Evolutionary conservation across 2,888 invertebrate genomes (phyloP).

Genomic region (Pachydiplax longipennis): DNA sequence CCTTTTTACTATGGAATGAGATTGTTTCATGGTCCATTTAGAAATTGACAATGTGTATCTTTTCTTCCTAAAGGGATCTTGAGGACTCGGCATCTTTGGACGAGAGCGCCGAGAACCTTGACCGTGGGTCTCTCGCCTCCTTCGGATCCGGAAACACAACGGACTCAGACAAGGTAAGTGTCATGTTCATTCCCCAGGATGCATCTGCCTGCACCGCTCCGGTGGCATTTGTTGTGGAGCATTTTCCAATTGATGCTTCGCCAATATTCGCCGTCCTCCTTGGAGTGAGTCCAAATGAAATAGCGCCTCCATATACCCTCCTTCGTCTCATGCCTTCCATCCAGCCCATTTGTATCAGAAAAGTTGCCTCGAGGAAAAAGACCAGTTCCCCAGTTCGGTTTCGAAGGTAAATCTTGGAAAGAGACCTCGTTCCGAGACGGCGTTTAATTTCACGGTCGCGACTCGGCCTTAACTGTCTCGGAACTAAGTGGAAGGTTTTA

Average conservation of each 20-base stretch:
- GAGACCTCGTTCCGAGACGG: background rate
- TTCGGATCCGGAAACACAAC: slow-evolving; percentile 95
- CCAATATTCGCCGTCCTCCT: background rate
- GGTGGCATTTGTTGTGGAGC: slow-evolving; percentile 39
- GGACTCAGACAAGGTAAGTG: slow-evolving; percentile 89
- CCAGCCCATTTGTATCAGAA: background rate
- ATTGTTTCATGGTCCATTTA: no score
- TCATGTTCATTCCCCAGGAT: slow-evolving; percentile 50
- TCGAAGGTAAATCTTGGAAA: no score
- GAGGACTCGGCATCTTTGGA: slow-evolving; percentile 85
- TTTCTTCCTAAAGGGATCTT: slow-evolving; percentile 72
- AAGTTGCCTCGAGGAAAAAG: slow-evolving; percentile 1
- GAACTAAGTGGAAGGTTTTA: background rate
- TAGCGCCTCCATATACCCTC: background rate
- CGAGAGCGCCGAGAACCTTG: slow-evolving; percentile 85
- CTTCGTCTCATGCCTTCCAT: background rate
- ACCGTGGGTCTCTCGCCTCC: slow-evolving; percentile 87
- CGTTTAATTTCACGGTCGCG: background rate
- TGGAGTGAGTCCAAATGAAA: background rate
- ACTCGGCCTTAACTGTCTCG: background rate
- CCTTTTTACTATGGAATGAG: no score
- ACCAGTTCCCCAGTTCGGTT: background rate
- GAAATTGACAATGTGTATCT: background rate
- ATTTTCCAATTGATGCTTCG: slow-evolving; percentile 4
- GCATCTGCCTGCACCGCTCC: slow-evolving; percentile 46